Percentiles rank a stretch among this genome's conserved stretches.
These are phyloP conservation scores for Drosophila borealis DNA, from an alignment of 2,888 invertebrate genomes.

Conservation along the genomic window DNA sequence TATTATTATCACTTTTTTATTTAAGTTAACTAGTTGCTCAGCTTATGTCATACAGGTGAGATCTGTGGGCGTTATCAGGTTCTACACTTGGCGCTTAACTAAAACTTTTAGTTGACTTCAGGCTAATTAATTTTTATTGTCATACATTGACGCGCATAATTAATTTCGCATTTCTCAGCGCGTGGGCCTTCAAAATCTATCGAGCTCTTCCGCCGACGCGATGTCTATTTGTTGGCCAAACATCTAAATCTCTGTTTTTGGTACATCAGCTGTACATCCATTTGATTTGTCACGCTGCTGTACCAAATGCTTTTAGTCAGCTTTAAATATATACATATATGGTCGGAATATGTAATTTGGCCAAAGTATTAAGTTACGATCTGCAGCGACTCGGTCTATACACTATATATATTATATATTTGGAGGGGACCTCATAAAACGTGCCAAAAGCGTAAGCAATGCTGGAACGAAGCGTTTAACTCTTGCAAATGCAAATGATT, in stretches of 20 bases:
- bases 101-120: conserved; percentile 35
- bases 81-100: conserved; percentile 27
- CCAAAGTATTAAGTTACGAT: conserved; percentile 25
- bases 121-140: conserved; percentile 64
- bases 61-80: conserved; percentile 34
- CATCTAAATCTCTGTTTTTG: not conserved
- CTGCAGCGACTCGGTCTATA: conserved; percentile 1
- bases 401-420: conserved; percentile 1
- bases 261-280: conserved; percentile 14
- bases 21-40: not conserved
- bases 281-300: conserved; percentile 13
- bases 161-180: conserved; percentile 52
- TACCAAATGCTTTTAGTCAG: conserved; percentile 4
- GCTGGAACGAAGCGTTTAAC: conserved; percentile 27
- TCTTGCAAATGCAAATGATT: conserved; percentile 29
- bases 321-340: not conserved
- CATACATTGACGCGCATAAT: conserved; percentile 60
- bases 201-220: conserved; percentile 5
- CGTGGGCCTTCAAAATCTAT: conserved; percentile 39
- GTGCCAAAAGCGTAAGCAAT: conserved; percentile 43
- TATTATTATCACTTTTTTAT: not conserved
- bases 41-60: conserved; percentile 53
- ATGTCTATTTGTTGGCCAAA: conserved; percentile 19
- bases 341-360: conserved; percentile 12
- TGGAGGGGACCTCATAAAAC: conserved; percentile 29